Conservation (phyloP, 2,888 invertebrate species). For the Caenorhabditis plicata region DNA sequence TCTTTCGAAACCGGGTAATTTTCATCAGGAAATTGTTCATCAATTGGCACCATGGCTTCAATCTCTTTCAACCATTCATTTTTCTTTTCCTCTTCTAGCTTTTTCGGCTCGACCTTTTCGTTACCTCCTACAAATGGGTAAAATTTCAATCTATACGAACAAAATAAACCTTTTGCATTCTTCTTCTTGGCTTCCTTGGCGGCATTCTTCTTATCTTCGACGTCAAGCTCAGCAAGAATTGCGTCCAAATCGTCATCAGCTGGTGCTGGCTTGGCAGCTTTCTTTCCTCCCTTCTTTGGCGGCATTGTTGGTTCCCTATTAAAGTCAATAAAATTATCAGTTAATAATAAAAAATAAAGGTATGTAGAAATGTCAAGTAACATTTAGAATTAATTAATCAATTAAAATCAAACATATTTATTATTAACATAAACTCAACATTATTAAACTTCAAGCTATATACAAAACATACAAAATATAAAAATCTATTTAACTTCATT, state of each 20-base stretch:
- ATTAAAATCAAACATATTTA: too few relatives aligned
- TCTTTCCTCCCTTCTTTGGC: slow-evolving; percentile 36
- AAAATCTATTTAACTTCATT: too few relatives aligned
- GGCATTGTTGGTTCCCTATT: slow-evolving; percentile 23
- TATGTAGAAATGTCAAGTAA: too few relatives aligned
- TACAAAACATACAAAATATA: too few relatives aligned
- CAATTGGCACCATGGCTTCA: slow-evolving; percentile 69
- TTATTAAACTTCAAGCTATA: too few relatives aligned
- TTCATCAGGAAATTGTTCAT: slow-evolving; percentile 80
- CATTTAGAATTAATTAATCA: too few relatives aligned
- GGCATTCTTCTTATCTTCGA: slow-evolving; percentile 41
- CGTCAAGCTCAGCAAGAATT: slow-evolving; percentile 55
- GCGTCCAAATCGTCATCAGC: slow-evolving; percentile 62
- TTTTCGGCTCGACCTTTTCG: slow-evolving; percentile 1
- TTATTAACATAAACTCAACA: too few relatives aligned
- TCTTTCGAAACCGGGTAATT: slow-evolving; percentile 79
- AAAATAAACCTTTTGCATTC: slow-evolving; percentile 25
- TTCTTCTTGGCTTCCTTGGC: slow-evolving; percentile 50
- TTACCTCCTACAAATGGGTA: slow-evolving; percentile 12
- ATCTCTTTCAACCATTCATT: slow-evolving; percentile 48
- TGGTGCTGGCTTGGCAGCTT: slow-evolving; percentile 21
- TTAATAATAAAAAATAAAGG: too few relatives aligned
- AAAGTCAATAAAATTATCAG: too few relatives aligned
- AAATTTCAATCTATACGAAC: background rate
- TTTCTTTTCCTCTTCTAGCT: slow-evolving; percentile 7